phyloP scores from a whole-genome alignment of 2,113 vertebrate genomes.

The Sigmodon hispidus region DNA sequence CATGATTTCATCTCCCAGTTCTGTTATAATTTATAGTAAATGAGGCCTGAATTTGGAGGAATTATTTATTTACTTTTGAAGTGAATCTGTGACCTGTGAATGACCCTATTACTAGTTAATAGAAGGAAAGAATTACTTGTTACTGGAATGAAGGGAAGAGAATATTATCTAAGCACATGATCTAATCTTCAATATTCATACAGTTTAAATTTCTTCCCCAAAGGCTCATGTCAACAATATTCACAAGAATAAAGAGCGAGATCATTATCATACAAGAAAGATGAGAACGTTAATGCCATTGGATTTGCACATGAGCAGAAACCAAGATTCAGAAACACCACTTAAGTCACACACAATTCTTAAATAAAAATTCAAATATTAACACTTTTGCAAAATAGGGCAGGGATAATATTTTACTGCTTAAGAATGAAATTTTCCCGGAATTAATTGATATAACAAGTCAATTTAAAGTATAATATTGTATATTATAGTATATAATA shows the following conservation, averaged over 20 bases:
- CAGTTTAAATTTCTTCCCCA: background rate
- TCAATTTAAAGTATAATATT: background rate
- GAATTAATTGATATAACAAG: background rate
- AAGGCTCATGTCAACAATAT: background rate
- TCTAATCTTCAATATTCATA: background rate
- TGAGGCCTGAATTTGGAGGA: conserved; percentile 55
- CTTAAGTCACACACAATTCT: background rate
- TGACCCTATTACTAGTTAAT: conserved; percentile 62
- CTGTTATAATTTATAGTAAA: conserved; percentile 62
- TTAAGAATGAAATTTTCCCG: background rate
- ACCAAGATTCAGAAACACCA: background rate
- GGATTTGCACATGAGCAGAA: background rate
- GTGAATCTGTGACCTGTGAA: conserved; percentile 62
- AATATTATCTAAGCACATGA: background rate
- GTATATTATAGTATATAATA: too few species aligned
- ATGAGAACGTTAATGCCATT: background rate
- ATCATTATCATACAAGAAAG: background rate
- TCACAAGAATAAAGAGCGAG: background rate
- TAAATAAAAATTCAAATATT: background rate
- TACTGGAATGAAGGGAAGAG: conserved; percentile 30
- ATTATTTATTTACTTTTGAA: conserved; percentile 72
- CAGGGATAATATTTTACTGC: background rate
- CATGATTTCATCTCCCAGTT: background rate
- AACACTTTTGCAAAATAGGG: conserved; percentile 24
- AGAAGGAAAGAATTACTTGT: conserved; percentile 57